Base-by-base conservation (phyloP, 2,113 vertebrate genomes). In the Paracanthobrama guichenoti region DNA sequence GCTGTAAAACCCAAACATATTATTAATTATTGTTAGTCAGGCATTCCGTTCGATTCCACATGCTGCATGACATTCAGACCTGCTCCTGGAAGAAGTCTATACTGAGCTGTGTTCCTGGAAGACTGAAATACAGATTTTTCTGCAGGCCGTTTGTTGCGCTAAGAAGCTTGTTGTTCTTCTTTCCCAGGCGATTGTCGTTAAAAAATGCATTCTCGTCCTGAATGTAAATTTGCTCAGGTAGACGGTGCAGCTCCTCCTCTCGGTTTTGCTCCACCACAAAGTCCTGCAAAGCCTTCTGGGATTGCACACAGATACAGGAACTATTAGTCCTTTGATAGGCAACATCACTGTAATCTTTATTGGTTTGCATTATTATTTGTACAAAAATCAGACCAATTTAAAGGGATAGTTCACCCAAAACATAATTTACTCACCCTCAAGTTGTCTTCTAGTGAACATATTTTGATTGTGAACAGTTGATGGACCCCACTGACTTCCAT, bases 71-170 rank as follows among this genome's bases (percentile, higher is more conserved):
- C 48, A 20, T n/a, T 77, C 89, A 46, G 12, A 95, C 94, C 94
- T 95, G 94, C 42, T 94, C 88, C 85, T 89, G 91, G 85, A 95
- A 95, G 90, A 95, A 95, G 87, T 95, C 94, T 88, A 94, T 88
- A 67, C 92, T 93, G 1, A 95, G 93, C 82, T 89, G 86, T 24
- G 92, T 92, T 84, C 92, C 93, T 1, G 94, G 94, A 55, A 95
- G 89, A 85, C 93, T 94, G 88, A 95, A 93, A 84, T 90, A 91
- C n/a, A 94, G 86, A 84, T 83, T 93, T 80, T 89, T 93, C 89
- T 88, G 91, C 7, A 93, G 87, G 0, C 81, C 86, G 1, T 86
- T 86, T 3, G 59, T 82, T 76, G 92, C 5, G 31, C 93, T 93
- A 1, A 95, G 89, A 5, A 92, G 91, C 86, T 86, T 92, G 74